Evolutionary conservation across 2,888 invertebrate genomes (phyloP).

Genomic region (Spialia ferax): DNA sequence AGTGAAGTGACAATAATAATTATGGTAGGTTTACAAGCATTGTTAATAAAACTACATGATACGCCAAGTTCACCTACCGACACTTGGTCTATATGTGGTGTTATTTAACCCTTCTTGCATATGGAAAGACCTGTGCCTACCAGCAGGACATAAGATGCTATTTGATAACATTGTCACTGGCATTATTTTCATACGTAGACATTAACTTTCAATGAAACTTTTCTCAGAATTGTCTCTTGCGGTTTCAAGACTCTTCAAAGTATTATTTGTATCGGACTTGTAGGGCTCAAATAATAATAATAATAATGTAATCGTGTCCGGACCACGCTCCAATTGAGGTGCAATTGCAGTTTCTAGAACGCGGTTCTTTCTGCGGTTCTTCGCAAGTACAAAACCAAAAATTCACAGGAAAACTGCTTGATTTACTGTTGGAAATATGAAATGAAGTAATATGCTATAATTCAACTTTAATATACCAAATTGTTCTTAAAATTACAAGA

Average conservation of each 20-base stretch:
- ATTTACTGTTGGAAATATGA: too few relatives aligned
- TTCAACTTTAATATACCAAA: too few relatives aligned
- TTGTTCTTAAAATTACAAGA: too few relatives aligned
- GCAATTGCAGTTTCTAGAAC: constrained; percentile 30
- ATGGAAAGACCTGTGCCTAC: too few relatives aligned
- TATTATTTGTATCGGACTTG: constrained; percentile 3
- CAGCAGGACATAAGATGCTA: too few relatives aligned
- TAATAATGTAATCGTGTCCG: constrained; percentile 17
- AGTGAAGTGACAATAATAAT: too few relatives aligned
- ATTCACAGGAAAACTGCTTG: not conserved
- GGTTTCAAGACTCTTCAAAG: not conserved
- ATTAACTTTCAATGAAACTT: not conserved
- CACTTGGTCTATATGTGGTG: too few relatives aligned
- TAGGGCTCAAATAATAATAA: constrained; percentile 18
- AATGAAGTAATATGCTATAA: too few relatives aligned
- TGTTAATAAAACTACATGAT: too few relatives aligned
- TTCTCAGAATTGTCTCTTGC: not conserved
- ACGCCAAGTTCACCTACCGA: too few relatives aligned
- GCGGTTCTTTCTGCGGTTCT: constrained; percentile 20
- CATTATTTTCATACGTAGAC: not conserved
- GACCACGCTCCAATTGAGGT: constrained; percentile 41
- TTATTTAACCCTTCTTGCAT: too few relatives aligned
- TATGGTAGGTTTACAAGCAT: too few relatives aligned
- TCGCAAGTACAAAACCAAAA: constrained; percentile 8
- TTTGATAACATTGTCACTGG: not conserved